Percentiles rank a stretch among this genome's conserved stretches.
phyloP scores from a whole-genome alignment of 2,113 vertebrate species.

The Dasyprocta punctata region DNA sequence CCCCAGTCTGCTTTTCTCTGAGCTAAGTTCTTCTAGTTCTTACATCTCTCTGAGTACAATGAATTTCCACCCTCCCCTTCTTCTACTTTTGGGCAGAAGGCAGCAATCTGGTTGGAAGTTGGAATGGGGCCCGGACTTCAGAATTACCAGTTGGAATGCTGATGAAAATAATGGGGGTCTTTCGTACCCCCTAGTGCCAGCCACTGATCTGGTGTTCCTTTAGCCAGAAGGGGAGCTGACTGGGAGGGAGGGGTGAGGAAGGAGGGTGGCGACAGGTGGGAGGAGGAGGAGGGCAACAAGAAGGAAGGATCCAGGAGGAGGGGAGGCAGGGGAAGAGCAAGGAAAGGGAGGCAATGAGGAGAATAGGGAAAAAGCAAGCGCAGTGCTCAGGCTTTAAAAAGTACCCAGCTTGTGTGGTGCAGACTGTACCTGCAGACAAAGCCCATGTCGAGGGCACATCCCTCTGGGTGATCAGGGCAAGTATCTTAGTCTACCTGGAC shows the following conservation, averaged over 20 bases:
- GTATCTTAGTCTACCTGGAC: background rate
- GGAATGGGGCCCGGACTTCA: background rate
- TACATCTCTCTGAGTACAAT: background rate
- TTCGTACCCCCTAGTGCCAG: background rate
- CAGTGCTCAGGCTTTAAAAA: background rate
- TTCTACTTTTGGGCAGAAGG: background rate
- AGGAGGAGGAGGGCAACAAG: background rate
- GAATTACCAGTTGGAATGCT: background rate
- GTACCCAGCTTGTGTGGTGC: no score
- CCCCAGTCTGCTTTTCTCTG: background rate
- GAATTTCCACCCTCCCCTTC: background rate
- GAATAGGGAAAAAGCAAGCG: background rate
- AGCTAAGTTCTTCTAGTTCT: background rate
- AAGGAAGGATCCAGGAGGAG: background rate
- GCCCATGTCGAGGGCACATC: background rate
- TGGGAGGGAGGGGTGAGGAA: background rate
- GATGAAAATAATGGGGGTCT: background rate
- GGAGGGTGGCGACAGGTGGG: background rate
- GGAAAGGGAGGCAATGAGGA: background rate
- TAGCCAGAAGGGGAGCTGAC: background rate
- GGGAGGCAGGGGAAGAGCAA: no score
- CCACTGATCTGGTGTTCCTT: background rate
- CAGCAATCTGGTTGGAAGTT: background rate
- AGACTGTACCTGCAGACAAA: background rate
- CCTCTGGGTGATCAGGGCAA: background rate